These are phyloP conservation scores for Garrulus glandarius DNA, from an alignment of 2,797 vertebrate species.

Conservation along the genomic window DNA sequence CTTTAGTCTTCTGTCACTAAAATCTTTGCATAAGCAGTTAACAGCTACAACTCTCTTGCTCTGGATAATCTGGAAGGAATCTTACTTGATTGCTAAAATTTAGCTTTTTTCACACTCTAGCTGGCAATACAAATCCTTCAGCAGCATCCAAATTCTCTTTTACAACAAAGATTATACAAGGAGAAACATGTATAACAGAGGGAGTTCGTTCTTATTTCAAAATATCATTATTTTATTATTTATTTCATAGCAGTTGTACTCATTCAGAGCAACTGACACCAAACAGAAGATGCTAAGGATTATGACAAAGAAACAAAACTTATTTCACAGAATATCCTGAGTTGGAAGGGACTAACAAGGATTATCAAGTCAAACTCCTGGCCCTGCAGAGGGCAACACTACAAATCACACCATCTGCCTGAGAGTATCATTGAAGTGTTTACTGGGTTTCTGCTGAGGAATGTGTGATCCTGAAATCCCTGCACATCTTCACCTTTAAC, in stretches of 20 bases:
- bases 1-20: neutral
- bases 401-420: neutral
- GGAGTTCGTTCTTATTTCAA: neutral
- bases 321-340: neutral
- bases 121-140: neutral
- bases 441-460: neutral
- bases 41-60: neutral
- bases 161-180: neutral
- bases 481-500: neutral
- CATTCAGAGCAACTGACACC: neutral
- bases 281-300: neutral
- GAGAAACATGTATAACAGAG: neutral
- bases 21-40: neutral
- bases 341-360: accelerated
- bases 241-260: neutral
- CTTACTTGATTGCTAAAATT: neutral
- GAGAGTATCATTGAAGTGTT: neutral
- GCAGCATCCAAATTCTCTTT: neutral
- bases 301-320: neutral
- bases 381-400: neutral
- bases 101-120: neutral
- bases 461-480: neutral
- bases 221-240: neutral
- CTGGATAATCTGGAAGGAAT: neutral
- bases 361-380: neutral